Evolutionary conservation across 2,113 vertebrate species (phyloP).

Genomic region (Phodopus roborovskii): DNA sequence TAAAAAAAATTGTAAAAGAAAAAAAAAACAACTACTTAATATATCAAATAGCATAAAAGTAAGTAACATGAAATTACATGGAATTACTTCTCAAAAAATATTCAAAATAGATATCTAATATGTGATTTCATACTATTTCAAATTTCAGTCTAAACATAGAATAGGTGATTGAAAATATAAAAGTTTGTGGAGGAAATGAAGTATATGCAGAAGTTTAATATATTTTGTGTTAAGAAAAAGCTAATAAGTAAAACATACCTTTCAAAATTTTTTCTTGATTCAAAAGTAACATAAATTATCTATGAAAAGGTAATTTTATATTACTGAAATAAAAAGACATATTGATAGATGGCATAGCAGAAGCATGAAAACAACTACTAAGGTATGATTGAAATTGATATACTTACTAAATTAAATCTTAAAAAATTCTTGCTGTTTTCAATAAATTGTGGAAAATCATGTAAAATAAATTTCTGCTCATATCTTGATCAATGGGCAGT

Average conservation of each 20-base stretch:
- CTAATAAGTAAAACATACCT: not conserved
- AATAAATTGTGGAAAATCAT: not conserved
- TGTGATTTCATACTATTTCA: not conserved
- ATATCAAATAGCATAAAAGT: too few relatives aligned
- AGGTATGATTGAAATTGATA: not conserved
- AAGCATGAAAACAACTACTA: not conserved
- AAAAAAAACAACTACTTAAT: too few relatives aligned
- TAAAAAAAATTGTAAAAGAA: too few relatives aligned
- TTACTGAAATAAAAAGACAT: not conserved
- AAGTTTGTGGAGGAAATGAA: not conserved
- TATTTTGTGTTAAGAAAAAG: not conserved
- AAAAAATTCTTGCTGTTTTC: not conserved
- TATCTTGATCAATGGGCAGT: not conserved
- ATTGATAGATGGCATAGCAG: not conserved
- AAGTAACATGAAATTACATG: too few relatives aligned
- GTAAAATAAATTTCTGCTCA: not conserved
- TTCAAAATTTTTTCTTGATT: not conserved
- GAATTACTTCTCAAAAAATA: too few relatives aligned
- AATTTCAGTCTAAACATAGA: conserved; percentile 20
- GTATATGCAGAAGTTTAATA: not conserved
- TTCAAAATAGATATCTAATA: not conserved
- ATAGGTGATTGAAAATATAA: not conserved
- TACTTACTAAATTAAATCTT: not conserved
- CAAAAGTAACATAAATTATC: not conserved
- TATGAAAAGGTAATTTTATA: not conserved